Evolutionary conservation across 2,888 invertebrate species (phyloP), one percentile per base, ranked within the genome.

Genomic region (Meiosimyza decipiens): DNA sequence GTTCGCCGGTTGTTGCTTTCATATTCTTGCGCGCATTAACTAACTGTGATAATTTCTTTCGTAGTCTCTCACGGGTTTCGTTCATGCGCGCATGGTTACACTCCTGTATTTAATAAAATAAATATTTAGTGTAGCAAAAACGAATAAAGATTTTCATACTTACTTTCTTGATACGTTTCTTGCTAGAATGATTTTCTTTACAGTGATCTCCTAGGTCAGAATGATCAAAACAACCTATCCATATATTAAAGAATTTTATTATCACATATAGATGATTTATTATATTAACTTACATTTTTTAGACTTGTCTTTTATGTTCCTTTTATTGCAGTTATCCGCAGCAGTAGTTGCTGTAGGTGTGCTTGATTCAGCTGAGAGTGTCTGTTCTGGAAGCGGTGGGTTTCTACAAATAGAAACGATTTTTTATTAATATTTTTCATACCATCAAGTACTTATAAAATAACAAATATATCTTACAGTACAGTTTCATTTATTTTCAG

Each of bases 61-160:
- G 85, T 57, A 87, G 71, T 67, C 87, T 82, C 76, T 87, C 87
- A 3, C 87, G 83, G 6, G 87, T 87, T 77, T 87, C 87, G 72
- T 86, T 87, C 73, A 84, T 85, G 11, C 87, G 84, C 0, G 84
- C 85, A 77, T 87, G 87, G 77, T 82, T 86, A 73, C 86, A 87
- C 74, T 87, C 87, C 82, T 84, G 33, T 0, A 60, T 71, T 63
- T 54, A 69, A 28, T 40, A 64, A 64, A n/a, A 12, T 47, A 57
- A 47, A 16, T 6, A 28, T 54, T 22, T 28, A 28, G 52, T 15
- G 64, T 47, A 15, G 47, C 13, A 40, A 57, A 18, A 67, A 62
- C 50, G 1, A 57, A 40, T 63, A 62, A 57, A 4, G 2, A 47
- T 50, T 28, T 6, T 65, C 11, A 51, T 63, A 64, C 63, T 66